Conservation (phyloP, 1,140 invertebrate genomes). For the Micrasema longulum region DNA sequence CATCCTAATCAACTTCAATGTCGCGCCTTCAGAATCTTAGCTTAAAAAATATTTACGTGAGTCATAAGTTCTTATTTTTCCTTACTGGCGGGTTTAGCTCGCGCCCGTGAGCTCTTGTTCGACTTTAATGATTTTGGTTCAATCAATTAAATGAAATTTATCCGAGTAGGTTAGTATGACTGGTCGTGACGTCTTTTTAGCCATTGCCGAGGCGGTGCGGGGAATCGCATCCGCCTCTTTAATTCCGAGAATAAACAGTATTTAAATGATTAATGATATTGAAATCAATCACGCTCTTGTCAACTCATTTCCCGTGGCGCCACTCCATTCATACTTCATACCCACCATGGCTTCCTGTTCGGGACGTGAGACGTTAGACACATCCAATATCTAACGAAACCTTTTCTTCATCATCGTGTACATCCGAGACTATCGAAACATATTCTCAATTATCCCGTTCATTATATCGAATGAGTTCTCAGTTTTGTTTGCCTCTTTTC, state of each 20-base stretch:
- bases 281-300: slow-evolving; percentile 49
- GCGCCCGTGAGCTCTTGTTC: too few relatives aligned
- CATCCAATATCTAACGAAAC: too few relatives aligned
- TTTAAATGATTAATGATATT: slow-evolving; percentile 49
- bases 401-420: too few relatives aligned
- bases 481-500: background rate
- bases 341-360: slow-evolving; percentile 22
- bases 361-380: slow-evolving; percentile 4
- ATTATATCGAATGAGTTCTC: too few relatives aligned
- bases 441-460: too few relatives aligned
- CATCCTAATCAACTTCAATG: slow-evolving; percentile 5
- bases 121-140: too few relatives aligned
- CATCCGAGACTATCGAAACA: too few relatives aligned
- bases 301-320: slow-evolving; percentile 49
- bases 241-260: slow-evolving; percentile 31
- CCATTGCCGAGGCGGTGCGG: background rate
- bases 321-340: slow-evolving; percentile 39
- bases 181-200: too few relatives aligned
- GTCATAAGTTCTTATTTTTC: too few relatives aligned
- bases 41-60: background rate
- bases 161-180: too few relatives aligned
- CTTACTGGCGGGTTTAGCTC: too few relatives aligned
- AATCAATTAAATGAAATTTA: too few relatives aligned
- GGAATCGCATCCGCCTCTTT: background rate
- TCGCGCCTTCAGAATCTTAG: background rate